Evolutionary conservation across 2,797 vertebrate genomes (phyloP), one percentile per base, ranked within the genome.

Genomic region (Clarias fuscus): DNA sequence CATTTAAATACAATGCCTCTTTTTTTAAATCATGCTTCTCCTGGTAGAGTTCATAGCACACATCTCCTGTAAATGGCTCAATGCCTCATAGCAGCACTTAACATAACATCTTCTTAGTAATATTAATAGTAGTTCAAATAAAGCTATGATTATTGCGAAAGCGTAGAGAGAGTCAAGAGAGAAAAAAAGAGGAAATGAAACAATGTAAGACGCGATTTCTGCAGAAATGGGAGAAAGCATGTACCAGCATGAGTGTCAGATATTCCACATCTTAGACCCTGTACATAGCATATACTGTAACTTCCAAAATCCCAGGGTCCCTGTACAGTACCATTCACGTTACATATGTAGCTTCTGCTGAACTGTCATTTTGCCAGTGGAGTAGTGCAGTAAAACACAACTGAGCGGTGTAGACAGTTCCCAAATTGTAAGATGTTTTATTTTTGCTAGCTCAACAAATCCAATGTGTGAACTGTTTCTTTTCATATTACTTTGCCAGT

Each of bases 61-160:
- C 24, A 64, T 65, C 71, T 62, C 58, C 71, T 43, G 24, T 64
- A 76, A 76, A 75, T 84, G 59, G 33, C 43, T 81, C 78, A 65
- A 43, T 65, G 22, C 4, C 37, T 43, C 61, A 43, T 81, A 65
- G 37, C 14, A 81, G 58, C 58, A 79, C 77, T 79, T 79, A 79
- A 61, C 11, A 13, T 62, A 24, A 40, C 18, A 62, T 59, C 33
- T 24, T 15, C 58, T 62, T 24, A 40, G 77, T 62, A 7, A 62
- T 79, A 40, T 79, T 40, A 79, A 62, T 61, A 79, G 30, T 37
- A 22, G 20, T 15, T 84, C 17, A 75, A 61, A 75, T 84, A 84
- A 59, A 40, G 22, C 56, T 64, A 43, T 13, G 33, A n/a, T 80
- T 80, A 64, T 43, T 80, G 59, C 64, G 33, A 48, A 79, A 79